Evolutionary conservation across 2,888 invertebrate genomes (phyloP).

Genomic region (Neoaliturus tenellus): DNA sequence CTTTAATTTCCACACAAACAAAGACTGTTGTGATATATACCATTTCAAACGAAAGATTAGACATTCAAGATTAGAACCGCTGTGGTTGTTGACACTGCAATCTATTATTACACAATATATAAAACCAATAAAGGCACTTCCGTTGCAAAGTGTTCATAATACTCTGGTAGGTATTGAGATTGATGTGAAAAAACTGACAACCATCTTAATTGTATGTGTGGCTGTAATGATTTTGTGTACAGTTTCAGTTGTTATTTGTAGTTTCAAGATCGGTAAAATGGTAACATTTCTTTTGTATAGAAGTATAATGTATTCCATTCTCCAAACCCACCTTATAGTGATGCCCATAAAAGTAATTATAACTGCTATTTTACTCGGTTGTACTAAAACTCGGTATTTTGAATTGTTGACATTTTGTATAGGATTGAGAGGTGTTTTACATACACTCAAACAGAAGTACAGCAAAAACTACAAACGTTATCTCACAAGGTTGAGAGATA

Average conservation of each 20-base stretch:
- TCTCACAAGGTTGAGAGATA: neutral
- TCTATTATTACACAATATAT: neutral
- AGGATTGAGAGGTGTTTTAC: neutral
- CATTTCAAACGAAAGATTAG: neutral
- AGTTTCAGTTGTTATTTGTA: neutral
- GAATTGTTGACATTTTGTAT: neutral
- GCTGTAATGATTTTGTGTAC: neutral
- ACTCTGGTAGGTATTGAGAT: neutral
- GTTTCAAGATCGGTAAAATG: neutral
- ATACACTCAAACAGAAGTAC: neutral
- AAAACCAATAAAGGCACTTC: neutral
- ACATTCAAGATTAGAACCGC: neutral
- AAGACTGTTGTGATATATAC: neutral
- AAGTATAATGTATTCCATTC: neutral
- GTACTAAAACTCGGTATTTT: neutral
- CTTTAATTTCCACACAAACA: neutral
- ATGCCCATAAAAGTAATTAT: neutral
- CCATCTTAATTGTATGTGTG: neutral
- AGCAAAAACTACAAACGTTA: neutral
- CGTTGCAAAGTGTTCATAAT: neutral
- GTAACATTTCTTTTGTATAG: neutral
- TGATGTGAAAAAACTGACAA: neutral
- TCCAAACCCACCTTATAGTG: neutral
- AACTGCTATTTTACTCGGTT: neutral
- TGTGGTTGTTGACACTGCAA: neutral